Percentiles rank a stretch among this genome's conserved stretches.
Conservation (phyloP, 92 coral and sea anemone species). For the Epizoanthus rinbou region DNA sequence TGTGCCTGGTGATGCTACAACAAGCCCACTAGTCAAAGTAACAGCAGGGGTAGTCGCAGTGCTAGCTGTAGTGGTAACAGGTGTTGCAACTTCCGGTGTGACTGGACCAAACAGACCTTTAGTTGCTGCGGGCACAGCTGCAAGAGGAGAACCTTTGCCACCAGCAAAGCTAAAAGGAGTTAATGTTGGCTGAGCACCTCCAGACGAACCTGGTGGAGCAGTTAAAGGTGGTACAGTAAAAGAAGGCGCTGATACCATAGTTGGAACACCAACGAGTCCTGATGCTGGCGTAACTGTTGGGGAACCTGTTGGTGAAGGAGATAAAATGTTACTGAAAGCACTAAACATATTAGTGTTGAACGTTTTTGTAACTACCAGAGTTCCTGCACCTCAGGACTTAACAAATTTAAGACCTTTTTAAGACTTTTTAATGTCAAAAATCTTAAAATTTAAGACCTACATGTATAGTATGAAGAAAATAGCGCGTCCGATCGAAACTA, state of each 20-base stretch:
- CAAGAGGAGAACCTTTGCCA: slow-evolving; percentile 1
- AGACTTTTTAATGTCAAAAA: too few species aligned
- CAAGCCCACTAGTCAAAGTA: not conserved
- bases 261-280: not conserved
- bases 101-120: not conserved
- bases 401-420: too few species aligned
- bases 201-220: not conserved
- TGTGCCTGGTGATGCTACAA: not conserved
- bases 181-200: not conserved
- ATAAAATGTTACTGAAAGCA: not conserved
- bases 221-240: not conserved
- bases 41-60: not conserved
- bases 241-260: not conserved
- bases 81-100: not conserved
- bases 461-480: too few species aligned
- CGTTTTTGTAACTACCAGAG: too few species aligned
- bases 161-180: not conserved
- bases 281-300: not conserved
- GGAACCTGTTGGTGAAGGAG: not conserved
- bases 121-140: not conserved
- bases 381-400: too few species aligned
- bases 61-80: not conserved
- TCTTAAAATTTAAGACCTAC: too few species aligned
- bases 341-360: not conserved
- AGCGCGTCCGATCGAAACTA: too few species aligned